Conservation (phyloP, 1,140 invertebrate species). For the Hetaerina americana region DNA sequence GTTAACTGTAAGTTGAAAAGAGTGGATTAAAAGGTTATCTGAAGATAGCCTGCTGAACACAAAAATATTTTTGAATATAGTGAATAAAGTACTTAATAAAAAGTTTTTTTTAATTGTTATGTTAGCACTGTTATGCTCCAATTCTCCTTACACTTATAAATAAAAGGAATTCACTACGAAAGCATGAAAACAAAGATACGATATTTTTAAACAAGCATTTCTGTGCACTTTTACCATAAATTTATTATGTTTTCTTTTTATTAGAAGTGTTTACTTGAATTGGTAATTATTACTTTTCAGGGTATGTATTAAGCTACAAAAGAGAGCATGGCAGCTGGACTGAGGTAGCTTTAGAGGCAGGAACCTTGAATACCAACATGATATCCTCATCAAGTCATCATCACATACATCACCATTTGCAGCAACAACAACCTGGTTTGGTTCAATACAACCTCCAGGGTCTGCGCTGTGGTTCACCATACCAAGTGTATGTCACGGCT, state of each 20-base stretch:
- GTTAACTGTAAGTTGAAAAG: no score
- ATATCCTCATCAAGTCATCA: neutral
- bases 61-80: no score
- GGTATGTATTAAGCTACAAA: constrained; percentile 53
- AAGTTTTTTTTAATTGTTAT: no score
- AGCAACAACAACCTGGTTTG: constrained; percentile 33
- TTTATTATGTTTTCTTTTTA: constrained; percentile 13
- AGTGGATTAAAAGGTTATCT: no score
- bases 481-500: constrained; percentile 55
- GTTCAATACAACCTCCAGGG: constrained; percentile 56
- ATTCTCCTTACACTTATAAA: no score
- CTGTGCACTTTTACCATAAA: neutral
- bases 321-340: constrained; percentile 45
- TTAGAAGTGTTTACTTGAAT: neutral
- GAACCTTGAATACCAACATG: neutral
- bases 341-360: constrained; percentile 39
- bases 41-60: no score
- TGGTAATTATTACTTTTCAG: constrained; percentile 25
- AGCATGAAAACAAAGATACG: no score
- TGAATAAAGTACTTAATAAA: no score
- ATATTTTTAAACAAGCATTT: no score
- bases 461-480: constrained; percentile 59
- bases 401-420: neutral
- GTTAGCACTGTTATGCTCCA: no score
- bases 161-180: no score